Base-by-base conservation (phyloP, 2,113 vertebrate species). In the Rhynchomys soricoides region DNA sequence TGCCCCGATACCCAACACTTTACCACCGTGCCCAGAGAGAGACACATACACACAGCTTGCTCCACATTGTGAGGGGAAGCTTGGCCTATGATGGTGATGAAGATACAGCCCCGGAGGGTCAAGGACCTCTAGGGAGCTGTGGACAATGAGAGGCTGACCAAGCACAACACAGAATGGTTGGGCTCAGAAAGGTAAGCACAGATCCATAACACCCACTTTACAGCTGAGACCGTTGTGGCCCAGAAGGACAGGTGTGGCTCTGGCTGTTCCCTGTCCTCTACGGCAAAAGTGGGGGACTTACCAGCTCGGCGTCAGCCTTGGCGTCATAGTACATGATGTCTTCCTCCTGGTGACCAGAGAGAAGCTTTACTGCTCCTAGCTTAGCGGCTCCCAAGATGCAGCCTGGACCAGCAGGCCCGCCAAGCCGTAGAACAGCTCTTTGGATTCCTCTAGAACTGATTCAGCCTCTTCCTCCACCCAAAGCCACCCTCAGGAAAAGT, bases 271-370 rank as follows among this genome's bases (percentile, higher is more conserved):
- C 57, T 71, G 57, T 9, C 2, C 21, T 55, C 66, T 50, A 10
- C 13, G 2, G 70, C 21, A 31, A 0, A 57, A 52, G 55, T 1
- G 16, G 93, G 93, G 90, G 94, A 99, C 99, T 99, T 98, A 99
- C 99, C 66, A 99, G 99, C 98, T 99, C 99, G 1, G 99, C 99
- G 75, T 99, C 99, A 0, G 99, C 99, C 98, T 99, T 99, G 98
- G 99, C 99, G 92, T 99, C 99, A 5, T 99, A 99, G 98, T 99
- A 99, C 98, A 99, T 98, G 90, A 99, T 99, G 97, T 99, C 99
- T 98, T 99, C 99, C 98, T 99, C 99, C 99, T 99, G 98, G 97
- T 96, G 73, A 92, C 73, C 87, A 96, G 98, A 98, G 62, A 97
- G 77, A 81, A 43, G 57, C 62, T 37, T 94, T 48, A 89, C 59